Conservation (phyloP, 2,113 vertebrate species). For the Empidonax traillii region DNA sequence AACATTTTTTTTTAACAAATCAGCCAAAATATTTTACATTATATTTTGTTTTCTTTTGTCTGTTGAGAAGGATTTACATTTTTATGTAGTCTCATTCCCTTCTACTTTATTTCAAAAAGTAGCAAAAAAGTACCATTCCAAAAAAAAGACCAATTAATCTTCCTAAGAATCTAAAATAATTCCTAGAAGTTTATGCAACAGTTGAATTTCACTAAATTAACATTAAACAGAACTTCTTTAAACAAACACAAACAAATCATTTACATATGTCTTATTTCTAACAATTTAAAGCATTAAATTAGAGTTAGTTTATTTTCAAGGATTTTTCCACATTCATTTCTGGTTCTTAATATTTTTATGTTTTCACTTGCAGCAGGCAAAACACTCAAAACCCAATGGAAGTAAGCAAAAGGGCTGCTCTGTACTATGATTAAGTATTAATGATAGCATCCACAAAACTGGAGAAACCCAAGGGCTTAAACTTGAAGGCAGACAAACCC, state of each 20-base stretch:
- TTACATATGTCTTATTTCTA: slow-evolving; percentile 45
- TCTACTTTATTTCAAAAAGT: slow-evolving; percentile 39
- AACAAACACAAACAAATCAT: slow-evolving; percentile 52
- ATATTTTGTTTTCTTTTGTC: neutral
- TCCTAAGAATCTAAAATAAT: slow-evolving; percentile 50
- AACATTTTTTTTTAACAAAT: neutral
- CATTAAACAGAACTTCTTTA: slow-evolving; percentile 45
- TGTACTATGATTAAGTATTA: neutral
- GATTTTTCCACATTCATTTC: slow-evolving; percentile 15
- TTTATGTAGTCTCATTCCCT: neutral
- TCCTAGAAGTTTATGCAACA: slow-evolving; percentile 55
- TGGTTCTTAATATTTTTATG: neutral
- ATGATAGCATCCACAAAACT: neutral
- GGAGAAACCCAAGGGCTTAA: neutral
- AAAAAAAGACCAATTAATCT: slow-evolving; percentile 42
- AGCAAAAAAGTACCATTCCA: slow-evolving; percentile 5
- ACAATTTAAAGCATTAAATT: slow-evolving; percentile 10
- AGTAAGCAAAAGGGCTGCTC: neutral
- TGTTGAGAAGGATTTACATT: neutral
- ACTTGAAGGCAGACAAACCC: neutral
- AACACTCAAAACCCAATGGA: neutral
- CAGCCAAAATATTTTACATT: neutral
- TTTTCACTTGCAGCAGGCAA: slow-evolving; percentile 12
- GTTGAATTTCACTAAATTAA: slow-evolving; percentile 35
- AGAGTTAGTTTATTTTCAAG: neutral